Evolutionary conservation across 2,113 vertebrate species (phyloP).

Genomic region (Hydrolagus affinis): DNA sequence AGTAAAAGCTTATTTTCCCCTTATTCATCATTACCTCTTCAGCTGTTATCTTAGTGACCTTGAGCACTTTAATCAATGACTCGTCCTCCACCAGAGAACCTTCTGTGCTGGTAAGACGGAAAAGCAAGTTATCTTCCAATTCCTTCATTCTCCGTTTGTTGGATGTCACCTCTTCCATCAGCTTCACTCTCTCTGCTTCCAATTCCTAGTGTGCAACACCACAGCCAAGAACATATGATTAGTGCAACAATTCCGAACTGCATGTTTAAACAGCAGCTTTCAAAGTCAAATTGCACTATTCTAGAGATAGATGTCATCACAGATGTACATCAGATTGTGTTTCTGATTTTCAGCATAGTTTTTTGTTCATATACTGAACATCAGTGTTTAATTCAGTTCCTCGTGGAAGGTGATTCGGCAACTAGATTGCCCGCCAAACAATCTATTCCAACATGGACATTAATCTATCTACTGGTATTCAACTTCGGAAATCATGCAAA

Average conservation of each 20-base stretch:
- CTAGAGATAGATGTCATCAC: too few relatives aligned
- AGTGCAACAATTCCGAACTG: background rate
- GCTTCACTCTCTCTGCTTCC: constrained; percentile 65
- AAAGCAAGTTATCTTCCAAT: constrained; percentile 68
- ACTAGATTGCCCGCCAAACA: too few relatives aligned
- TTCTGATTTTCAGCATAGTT: too few relatives aligned
- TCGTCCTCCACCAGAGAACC: constrained; percentile 72
- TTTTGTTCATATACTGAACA: too few relatives aligned
- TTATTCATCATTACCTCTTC: constrained; percentile 54
- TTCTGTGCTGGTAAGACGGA: constrained; percentile 63
- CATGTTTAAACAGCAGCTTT: too few relatives aligned
- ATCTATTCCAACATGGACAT: too few relatives aligned
- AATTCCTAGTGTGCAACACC: constrained; percentile 54
- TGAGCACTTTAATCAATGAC: constrained; percentile 66
- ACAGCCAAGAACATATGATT: background rate
- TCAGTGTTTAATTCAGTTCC: too few relatives aligned
- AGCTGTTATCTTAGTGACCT: constrained; percentile 65
- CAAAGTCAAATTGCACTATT: too few relatives aligned
- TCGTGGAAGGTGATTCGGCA: too few relatives aligned
- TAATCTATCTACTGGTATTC: too few relatives aligned
- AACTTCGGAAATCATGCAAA: too few relatives aligned
- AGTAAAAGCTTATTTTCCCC: background rate
- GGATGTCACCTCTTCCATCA: constrained; percentile 67
- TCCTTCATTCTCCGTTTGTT: constrained; percentile 76
- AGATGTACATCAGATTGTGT: too few relatives aligned